Base-by-base conservation (phyloP, 2,888 invertebrate genomes). In the Mythimna ferrago region DNA sequence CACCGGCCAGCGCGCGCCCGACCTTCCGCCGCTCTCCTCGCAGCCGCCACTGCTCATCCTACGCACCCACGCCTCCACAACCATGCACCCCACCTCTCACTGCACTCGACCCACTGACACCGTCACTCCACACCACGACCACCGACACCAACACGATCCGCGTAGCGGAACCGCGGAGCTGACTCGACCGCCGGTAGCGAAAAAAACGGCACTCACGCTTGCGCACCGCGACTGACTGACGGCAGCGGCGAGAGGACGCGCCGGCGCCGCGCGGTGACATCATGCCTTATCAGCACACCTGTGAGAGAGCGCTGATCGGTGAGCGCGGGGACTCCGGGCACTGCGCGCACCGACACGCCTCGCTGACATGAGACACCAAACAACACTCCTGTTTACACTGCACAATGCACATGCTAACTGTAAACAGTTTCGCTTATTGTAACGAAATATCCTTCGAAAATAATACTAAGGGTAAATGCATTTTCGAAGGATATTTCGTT, bases 251-350 rank as follows among this genome's bases (percentile, higher is more conserved):
- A 81, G 86, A 79, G 84, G 85, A 75, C 85, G 86, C 84, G 85
- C 84, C 86, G 86, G 81, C 85, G 86, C 83, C 84, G 84, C 82
- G 77, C 76, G 81, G 88, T 91, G 90, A 92, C 92, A 90, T 92
- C 93, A 92, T 91, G 84, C 84, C 85, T 91, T 91, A 92, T 92
- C 92, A 90, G 88, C 89, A 84, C 89, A 88, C 90, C 89, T 85
- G 82, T 76, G 76, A 71, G 75, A 68, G 79, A 80, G 48, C 48
- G 48, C 44, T 14, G 44, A 11, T 11, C 44, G 44, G 44, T 73
- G 75, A 71, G 74, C 70, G 78, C 80, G 81, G 78, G 78, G 71
- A 80, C 74, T 64, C 80, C 73, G 76, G 79, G 79, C 80, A 71
- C 86, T 71, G 65, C 64, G 68, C 64, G 9, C 57, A 32, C 32